Evolutionary conservation across 2,888 invertebrate genomes (phyloP).

Genomic region (Alloplasta piceator): DNA sequence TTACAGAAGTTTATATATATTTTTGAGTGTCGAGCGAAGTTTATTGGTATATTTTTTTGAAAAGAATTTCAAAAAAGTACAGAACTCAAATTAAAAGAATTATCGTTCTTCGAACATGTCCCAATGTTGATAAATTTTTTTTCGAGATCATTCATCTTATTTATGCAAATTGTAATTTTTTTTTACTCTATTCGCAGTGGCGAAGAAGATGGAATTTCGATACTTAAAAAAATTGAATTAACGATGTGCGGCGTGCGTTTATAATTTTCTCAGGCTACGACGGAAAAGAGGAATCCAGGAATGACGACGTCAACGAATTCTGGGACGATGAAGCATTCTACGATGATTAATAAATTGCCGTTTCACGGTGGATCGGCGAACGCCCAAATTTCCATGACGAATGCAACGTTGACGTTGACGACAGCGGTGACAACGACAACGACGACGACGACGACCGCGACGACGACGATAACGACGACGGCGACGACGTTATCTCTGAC

Average conservation of each 20-base stretch:
- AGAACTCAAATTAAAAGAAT: too few species aligned
- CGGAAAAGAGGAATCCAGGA: slow-evolving; percentile 75
- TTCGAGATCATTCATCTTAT: too few species aligned
- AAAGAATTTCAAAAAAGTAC: too few species aligned
- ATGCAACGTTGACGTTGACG: slow-evolving; percentile 60
- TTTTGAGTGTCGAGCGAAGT: too few species aligned
- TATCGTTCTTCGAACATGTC: too few species aligned
- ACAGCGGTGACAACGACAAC: slow-evolving; percentile 46
- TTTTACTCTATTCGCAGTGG: slow-evolving; percentile 16
- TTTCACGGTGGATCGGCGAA: slow-evolving; percentile 74
- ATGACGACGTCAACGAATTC: slow-evolving; percentile 41
- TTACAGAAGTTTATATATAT: too few species aligned
- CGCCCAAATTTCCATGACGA: slow-evolving; percentile 66
- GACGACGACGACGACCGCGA: slow-evolving; percentile 38
- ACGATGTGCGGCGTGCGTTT: slow-evolving; percentile 39
- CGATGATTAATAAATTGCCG: slow-evolving; percentile 70
- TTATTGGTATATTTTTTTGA: too few species aligned
- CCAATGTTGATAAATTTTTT: too few species aligned
- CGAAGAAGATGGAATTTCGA: neutral
- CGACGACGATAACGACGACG: slow-evolving; percentile 31
- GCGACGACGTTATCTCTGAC: slow-evolving; percentile 46
- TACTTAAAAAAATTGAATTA: slow-evolving; percentile 30
- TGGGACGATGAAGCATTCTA: slow-evolving; percentile 65
- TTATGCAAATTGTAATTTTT: too few species aligned
- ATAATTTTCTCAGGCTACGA: slow-evolving; percentile 75